These are phyloP conservation scores for Benthochromis sp. DNA, from an alignment of 2,113 vertebrate genomes.

Conservation along the genomic window DNA sequence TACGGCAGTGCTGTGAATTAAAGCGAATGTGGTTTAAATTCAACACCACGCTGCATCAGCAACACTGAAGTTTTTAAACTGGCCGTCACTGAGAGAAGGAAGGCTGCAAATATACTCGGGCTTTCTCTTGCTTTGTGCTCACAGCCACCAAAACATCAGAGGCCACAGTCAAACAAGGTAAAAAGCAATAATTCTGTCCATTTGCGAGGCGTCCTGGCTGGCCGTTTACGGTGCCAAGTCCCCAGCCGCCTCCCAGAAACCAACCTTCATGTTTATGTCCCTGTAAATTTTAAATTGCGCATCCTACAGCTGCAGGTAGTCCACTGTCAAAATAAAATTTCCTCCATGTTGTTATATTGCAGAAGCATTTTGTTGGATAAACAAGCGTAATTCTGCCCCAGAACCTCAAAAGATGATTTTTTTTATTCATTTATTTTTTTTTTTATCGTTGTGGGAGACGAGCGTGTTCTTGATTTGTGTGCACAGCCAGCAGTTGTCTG, in stretches of 20 bases:
- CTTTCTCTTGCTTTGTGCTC: neutral
- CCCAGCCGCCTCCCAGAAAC: neutral
- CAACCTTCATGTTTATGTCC: neutral
- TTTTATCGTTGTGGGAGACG: neutral
- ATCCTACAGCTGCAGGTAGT: neutral
- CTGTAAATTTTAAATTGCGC: neutral
- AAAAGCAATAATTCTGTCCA: neutral
- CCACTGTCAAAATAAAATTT: neutral
- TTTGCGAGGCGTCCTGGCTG: neutral
- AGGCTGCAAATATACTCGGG: neutral
- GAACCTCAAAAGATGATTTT: neutral
- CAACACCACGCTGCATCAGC: neutral
- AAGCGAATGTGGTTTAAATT: neutral
- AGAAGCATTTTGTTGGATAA: neutral
- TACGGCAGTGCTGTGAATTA: neutral
- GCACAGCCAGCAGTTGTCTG: neutral
- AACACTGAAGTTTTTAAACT: neutral
- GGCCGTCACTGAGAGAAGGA: neutral
- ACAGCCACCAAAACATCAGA: neutral
- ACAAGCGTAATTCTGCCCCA: neutral
- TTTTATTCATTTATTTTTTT: neutral
- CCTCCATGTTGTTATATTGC: neutral
- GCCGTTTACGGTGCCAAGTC: neutral
- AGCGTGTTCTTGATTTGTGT: neutral
- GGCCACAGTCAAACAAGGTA: neutral